Conservation (phyloP, 1,140 invertebrate genomes). For the Drosophila burlai region DNA sequence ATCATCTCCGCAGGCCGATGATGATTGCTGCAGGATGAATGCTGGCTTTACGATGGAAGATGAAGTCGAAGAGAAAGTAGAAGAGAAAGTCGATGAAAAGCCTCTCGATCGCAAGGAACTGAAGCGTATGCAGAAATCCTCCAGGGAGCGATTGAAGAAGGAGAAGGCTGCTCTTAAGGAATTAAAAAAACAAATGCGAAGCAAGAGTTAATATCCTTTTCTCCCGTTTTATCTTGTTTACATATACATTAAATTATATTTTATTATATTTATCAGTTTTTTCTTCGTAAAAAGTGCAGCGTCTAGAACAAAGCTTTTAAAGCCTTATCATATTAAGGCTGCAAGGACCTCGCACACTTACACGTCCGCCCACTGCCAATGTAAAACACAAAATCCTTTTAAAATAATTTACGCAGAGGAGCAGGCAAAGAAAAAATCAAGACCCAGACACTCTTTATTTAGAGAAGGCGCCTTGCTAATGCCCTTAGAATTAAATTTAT, state of each 20-base stretch:
- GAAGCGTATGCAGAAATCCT: constrained; percentile 21
- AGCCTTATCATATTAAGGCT: constrained; percentile 52
- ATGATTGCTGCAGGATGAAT: not conserved
- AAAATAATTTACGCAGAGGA: constrained; percentile 70
- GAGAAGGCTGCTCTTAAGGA: constrained; percentile 32
- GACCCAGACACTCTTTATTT: not conserved
- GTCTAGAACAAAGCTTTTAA: constrained; percentile 48
- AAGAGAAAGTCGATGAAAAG: constrained; percentile 10
- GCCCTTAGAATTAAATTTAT: constrained; percentile 7
- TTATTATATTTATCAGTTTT: not conserved
- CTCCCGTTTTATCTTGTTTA: not conserved
- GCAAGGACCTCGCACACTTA: constrained; percentile 13
- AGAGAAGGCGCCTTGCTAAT: not conserved
- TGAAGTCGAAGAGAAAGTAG: constrained; percentile 9
- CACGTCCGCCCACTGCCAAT: constrained; percentile 19
- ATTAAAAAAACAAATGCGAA: constrained; percentile 23
- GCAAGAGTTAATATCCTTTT: not conserved
- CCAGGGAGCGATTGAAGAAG: constrained; percentile 20
- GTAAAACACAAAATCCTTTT: constrained; percentile 75
- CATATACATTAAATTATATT: not conserved
- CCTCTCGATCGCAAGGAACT: constrained; percentile 18
- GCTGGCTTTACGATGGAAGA: not conserved
- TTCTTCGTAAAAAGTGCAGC: constrained; percentile 3
- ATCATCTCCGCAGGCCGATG: no score
- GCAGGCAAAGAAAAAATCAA: constrained; percentile 30